These are phyloP conservation scores for Drosophila teissieri DNA, from an alignment of 1,140 invertebrate species.

Conservation along the genomic window DNA sequence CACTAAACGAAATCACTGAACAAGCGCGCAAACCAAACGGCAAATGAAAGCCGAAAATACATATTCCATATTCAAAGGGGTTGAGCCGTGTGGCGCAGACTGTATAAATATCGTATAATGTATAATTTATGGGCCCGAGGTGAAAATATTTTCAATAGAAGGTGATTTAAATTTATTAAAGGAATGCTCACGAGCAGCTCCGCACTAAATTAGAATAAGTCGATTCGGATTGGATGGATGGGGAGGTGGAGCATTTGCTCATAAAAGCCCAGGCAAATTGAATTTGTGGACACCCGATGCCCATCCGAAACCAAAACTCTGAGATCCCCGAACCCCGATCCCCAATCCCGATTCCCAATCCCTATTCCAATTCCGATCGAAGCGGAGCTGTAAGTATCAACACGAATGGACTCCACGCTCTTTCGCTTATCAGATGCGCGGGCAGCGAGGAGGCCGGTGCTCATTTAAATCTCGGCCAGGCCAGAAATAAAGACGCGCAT, in stretches of 20 bases:
- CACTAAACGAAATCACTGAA: constrained; percentile 46
- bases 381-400: constrained; percentile 65
- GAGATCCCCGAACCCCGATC: not conserved
- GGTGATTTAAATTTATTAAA: constrained; percentile 84
- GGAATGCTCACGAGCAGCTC: constrained; percentile 77
- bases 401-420: constrained; percentile 42
- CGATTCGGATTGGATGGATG: not conserved
- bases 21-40: constrained; percentile 3
- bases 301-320: constrained; percentile 5
- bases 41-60: constrained; percentile 5
- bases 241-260: constrained; percentile 30
- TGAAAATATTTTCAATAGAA: constrained; percentile 84
- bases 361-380: constrained; percentile 8
- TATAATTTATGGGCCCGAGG: constrained; percentile 78
- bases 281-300: constrained; percentile 61
- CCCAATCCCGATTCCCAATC: not conserved
- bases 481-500: constrained; percentile 2
- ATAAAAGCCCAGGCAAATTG: constrained; percentile 76
- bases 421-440: constrained; percentile 66
- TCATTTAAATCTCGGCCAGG: constrained; percentile 68
- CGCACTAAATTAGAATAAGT: constrained; percentile 81
- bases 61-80: not conserved
- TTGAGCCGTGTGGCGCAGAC: constrained; percentile 16
- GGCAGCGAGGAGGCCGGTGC: constrained; percentile 52
- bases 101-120: constrained; percentile 54